Evolutionary conservation across 1,140 invertebrate species (phyloP).

Genomic region (Tyrophagus putrescentiae): DNA sequence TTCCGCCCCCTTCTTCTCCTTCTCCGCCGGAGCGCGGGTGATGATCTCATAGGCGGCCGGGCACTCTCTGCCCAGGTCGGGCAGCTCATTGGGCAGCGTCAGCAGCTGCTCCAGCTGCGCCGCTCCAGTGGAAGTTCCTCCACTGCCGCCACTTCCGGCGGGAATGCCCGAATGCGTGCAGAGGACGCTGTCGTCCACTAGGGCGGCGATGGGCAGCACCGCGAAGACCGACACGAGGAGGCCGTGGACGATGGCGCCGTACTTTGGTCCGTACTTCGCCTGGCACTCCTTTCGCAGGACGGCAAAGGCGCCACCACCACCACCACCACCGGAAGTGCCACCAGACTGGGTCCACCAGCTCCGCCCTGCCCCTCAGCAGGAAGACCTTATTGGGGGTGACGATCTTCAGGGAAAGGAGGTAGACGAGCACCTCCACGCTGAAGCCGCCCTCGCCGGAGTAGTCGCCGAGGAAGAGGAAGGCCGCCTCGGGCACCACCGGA

Average conservation of each 20-base stretch:
- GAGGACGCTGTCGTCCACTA: slow-evolving; percentile 54
- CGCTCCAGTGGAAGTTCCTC: no score
- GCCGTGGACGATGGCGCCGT: slow-evolving; percentile 48
- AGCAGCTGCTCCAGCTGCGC: background rate
- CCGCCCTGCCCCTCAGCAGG: slow-evolving; percentile 39
- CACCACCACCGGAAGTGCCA: no score
- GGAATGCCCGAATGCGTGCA: slow-evolving; percentile 60
- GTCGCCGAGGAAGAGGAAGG: slow-evolving; percentile 35
- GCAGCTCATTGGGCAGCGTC: background rate
- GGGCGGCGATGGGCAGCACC: slow-evolving; percentile 49
- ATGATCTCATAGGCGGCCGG: background rate
- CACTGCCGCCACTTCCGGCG: no score
- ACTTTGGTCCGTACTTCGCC: slow-evolving; percentile 47
- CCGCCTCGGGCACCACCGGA: slow-evolving; percentile 39
- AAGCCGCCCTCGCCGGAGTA: slow-evolving; percentile 48
- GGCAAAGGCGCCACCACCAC: no score
- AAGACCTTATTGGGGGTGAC: slow-evolving; percentile 44
- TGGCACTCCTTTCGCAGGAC: slow-evolving; percentile 50
- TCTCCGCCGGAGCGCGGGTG: background rate
- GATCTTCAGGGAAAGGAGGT: slow-evolving; percentile 48
- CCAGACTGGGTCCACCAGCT: background rate
- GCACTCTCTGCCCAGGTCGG: background rate
- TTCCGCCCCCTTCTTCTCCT: no score
- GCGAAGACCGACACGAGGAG: slow-evolving; percentile 54
- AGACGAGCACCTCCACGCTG: slow-evolving; percentile 40